Evolutionary conservation across 2,888 invertebrate species (phyloP), one percentile per base, ranked within the genome.

Genomic region (Cylindroiulus punctatus): DNA sequence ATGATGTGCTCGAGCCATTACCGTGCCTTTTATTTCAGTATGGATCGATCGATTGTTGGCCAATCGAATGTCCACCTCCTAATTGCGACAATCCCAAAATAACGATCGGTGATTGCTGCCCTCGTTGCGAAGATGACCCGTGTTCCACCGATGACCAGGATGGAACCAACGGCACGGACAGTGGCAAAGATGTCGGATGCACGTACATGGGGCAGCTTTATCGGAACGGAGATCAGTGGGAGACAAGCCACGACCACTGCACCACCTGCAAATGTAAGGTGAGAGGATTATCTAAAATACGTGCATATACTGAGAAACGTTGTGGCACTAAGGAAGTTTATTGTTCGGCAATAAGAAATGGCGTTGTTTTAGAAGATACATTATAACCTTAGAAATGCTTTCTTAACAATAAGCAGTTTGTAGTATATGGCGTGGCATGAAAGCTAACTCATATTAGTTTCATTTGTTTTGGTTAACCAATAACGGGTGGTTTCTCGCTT

Each of bases 31-130:
- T 30, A 22, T 84, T 84, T 5, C 91, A 95, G 94, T 93, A 95
- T 90, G 96, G 96, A 85, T 96, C 96, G 92, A 94, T 95, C 89
- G 96, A 96, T 92, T 97, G 97, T 91, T 96, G 96, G 95, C 95
- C 95, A 90, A 93, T 96, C 91, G 94, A 95, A 90, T 97, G 97
- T 91, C 96, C 95, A 89, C 93, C 93, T 84, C 91, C 94, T 86
- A 92, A 93, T 86, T 95, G 95, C 90, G 91, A 92, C 87, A 93
- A 93, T 89, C 93, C 94, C 4, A 92, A 94, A 81, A 93, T 93
- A 88, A 92, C 92, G 88, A 92, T 93, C 17, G 94, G 94, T 7
- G 94, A 94, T 92, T 96, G 94, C 91, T 95, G 94, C 91, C 93
- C 93, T 52, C 93, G 94, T 87, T 95, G 94, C 91, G 93, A 94